Evolutionary conservation across 2,797 vertebrate genomes (phyloP).

Genomic region (Calcarius lapponicus): DNA sequence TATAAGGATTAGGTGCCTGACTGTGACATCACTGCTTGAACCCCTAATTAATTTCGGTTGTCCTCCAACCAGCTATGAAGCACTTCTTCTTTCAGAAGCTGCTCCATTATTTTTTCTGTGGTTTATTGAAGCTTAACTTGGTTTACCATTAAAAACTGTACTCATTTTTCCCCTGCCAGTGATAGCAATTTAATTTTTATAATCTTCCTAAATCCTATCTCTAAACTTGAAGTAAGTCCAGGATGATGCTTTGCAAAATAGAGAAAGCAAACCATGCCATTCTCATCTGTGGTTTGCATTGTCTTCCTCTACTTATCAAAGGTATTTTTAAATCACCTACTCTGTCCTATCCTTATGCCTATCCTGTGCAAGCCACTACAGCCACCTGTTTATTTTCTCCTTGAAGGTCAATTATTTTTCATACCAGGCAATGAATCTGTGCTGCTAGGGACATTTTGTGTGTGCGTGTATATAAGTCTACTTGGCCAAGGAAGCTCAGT

Average conservation of each 20-base stretch:
- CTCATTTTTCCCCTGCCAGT: not conserved
- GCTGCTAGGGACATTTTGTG: no score
- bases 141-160: constrained; percentile 11
- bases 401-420: not conserved
- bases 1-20: not conserved
- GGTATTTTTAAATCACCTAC: not conserved
- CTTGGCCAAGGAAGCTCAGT: not conserved
- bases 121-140: constrained; percentile 37
- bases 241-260: not conserved
- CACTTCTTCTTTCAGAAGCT: not conserved
- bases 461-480: not conserved
- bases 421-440: not conserved
- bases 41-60: not conserved
- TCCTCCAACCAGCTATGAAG: not conserved
- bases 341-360: not conserved
- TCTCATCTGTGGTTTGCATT: not conserved
- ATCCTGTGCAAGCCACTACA: not conserved
- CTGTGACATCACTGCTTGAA: not conserved
- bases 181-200: constrained; percentile 27
- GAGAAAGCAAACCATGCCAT: not conserved
- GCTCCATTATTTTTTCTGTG: not conserved
- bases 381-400: not conserved
- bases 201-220: constrained; percentile 29
- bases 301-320: not conserved
- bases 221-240: constrained; percentile 4